These are phyloP conservation scores for Myrmecobius fasciatus DNA, from an alignment of 2,113 vertebrate genomes.

Conservation along the genomic window DNA sequence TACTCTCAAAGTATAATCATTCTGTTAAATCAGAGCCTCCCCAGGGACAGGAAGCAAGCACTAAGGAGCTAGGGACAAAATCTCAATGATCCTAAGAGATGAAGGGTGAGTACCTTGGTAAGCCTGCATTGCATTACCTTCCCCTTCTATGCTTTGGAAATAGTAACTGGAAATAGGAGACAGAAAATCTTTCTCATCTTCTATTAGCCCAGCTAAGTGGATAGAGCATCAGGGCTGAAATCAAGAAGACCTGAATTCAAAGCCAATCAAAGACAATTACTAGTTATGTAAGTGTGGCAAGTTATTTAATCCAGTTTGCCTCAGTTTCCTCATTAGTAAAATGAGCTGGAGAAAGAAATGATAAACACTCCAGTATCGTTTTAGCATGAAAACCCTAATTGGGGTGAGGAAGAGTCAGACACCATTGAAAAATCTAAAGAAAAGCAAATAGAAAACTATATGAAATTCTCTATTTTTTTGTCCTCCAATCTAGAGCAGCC, in stretches of 20 bases:
- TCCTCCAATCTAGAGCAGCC: neutral
- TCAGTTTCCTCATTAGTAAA: no score
- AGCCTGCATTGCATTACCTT: neutral
- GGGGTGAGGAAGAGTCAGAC: no score
- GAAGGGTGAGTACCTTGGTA: neutral
- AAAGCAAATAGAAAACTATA: neutral
- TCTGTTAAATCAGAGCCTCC: neutral
- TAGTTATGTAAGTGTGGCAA: no score
- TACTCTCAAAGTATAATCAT: neutral
- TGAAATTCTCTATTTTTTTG: neutral
- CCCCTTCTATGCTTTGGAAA: neutral
- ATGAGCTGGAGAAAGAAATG: no score
- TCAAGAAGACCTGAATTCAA: neutral
- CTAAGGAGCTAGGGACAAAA: neutral
- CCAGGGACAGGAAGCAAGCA: neutral
- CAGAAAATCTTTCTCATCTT: neutral
- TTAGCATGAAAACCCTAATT: no score
- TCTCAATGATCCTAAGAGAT: neutral
- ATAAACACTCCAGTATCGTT: no score
- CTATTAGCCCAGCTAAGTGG: neutral
- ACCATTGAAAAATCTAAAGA: no score
- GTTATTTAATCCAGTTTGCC: no score
- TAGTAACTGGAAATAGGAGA: neutral
- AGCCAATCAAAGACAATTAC: neutral
- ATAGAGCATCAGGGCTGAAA: neutral